Percentiles rank a stretch among this genome's conserved stretches.
Evolutionary conservation across 2,888 invertebrate species (phyloP).

Genomic region (Xylota sylvarum): DNA sequence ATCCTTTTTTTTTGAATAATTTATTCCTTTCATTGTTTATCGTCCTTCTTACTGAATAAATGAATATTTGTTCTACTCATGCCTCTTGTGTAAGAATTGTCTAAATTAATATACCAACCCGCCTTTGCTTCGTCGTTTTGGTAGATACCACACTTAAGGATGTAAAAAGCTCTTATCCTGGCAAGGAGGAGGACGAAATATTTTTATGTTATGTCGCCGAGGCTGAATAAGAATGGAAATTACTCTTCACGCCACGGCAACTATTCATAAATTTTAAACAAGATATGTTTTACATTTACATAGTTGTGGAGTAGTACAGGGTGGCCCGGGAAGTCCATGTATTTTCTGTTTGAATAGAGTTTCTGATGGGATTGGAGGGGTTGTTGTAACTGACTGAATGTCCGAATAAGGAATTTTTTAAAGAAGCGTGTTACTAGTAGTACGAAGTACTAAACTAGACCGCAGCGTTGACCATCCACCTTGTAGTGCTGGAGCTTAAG

Average conservation of each 20-base stretch:
- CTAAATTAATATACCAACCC: conserved; percentile 43
- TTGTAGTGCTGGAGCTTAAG: too few relatives aligned
- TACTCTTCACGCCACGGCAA: conserved; percentile 2
- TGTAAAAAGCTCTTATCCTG: conserved; percentile 16
- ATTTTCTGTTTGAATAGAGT: neutral
- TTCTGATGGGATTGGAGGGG: neutral
- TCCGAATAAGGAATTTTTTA: too few relatives aligned
- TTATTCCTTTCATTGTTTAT: conserved; percentile 24
- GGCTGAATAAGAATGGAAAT: conserved; percentile 2
- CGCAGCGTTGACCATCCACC: too few relatives aligned
- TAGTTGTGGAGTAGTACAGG: conserved; percentile 3
- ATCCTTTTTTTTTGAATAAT: conserved; percentile 35
- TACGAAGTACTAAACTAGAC: too few relatives aligned
- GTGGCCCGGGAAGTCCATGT: neutral
- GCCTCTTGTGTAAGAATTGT: conserved; percentile 7
- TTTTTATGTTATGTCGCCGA: conserved; percentile 1
- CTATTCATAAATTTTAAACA: conserved; percentile 28
- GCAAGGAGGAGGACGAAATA: neutral
- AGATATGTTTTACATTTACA: conserved; percentile 1
- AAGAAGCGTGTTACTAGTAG: too few relatives aligned
- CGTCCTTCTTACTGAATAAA: conserved; percentile 27
- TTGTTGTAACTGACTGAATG: neutral
- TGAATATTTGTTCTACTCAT: conserved; percentile 16
- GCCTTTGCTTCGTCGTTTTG: neutral
- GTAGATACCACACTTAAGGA: conserved; percentile 20